These are phyloP conservation scores for Hoplodrina blanda DNA, from an alignment of 2,888 invertebrate species.

Conservation along the genomic window DNA sequence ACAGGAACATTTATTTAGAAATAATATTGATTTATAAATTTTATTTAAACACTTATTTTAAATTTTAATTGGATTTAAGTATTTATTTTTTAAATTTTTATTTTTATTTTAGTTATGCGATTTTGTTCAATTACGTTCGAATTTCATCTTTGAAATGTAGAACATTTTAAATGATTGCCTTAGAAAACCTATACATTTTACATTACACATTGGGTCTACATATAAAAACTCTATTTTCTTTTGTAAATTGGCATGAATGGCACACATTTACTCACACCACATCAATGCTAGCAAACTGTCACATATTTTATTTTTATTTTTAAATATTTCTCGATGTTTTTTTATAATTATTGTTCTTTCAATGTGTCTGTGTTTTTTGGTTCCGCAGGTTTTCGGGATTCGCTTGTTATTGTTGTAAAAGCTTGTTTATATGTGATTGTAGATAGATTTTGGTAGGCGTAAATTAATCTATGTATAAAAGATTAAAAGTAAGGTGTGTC, in stretches of 20 bases:
- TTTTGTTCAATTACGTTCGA: background rate
- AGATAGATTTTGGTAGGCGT: conserved; percentile 70
- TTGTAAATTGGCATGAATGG: conserved; percentile 76
- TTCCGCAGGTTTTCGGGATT: conserved; percentile 57
- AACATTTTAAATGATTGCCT: conserved; percentile 11
- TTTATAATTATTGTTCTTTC: conserved; percentile 60
- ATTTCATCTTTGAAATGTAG: background rate
- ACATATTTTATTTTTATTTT: conserved; percentile 66
- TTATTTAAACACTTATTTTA: background rate
- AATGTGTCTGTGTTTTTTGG: conserved; percentile 62
- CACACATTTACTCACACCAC: conserved; percentile 71
- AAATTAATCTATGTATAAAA: conserved; percentile 43
- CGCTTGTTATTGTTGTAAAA: conserved; percentile 67
- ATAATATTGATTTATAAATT: background rate
- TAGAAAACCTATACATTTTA: conserved; percentile 70
- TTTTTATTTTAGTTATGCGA: background rate
- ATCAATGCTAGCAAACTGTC: conserved; percentile 67
- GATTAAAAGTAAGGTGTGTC: conserved; percentile 33
- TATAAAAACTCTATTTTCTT: conserved; percentile 52
- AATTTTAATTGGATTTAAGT: background rate
- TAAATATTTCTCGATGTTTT: conserved; percentile 59
- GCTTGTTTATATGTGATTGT: conserved; percentile 71
- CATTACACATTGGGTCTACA: conserved; percentile 87
- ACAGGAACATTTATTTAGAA: conserved; percentile 3
- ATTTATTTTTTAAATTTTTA: background rate